These are phyloP conservation scores for Hemibagrus guttatus DNA, from an alignment of 2,797 vertebrate species.

Conservation along the genomic window DNA sequence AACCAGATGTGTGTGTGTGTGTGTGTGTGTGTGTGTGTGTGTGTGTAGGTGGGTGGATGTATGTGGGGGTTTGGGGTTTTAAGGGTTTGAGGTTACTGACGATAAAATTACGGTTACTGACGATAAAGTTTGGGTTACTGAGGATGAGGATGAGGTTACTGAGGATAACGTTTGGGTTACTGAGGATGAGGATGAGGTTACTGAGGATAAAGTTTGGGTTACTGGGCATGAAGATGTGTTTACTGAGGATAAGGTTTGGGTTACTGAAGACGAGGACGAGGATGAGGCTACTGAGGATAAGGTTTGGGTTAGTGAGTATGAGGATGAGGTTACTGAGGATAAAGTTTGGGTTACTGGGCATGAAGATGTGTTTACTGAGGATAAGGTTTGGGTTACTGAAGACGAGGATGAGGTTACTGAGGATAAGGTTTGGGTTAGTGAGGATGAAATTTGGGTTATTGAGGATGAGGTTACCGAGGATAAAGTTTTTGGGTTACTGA, in stretches of 20 bases:
- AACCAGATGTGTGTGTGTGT: constrained; percentile 11
- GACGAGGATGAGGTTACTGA: not conserved
- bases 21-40: constrained; percentile 19
- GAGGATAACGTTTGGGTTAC: not conserved
- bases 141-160: not conserved
- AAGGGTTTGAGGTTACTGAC: not conserved
- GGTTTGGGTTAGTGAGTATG: not conserved
- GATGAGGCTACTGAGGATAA: not conserved
- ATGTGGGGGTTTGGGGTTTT: not conserved
- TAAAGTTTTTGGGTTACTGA: not conserved
- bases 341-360: not conserved
- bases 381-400: not conserved
- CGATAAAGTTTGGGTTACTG: not conserved
- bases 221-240: not conserved
- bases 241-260: not conserved
- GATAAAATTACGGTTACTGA: not conserved
- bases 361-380: too few species aligned
- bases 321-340: not conserved
- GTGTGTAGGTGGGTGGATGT: constrained; percentile 10
- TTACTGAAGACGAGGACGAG: not conserved
- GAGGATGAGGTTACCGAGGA: not conserved
- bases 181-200: not conserved
- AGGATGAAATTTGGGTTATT: too few species aligned
- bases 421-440: not conserved
- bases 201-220: not conserved